Conservation (phyloP, 37 sponge, comb jelly and placozoan species). For the Eunapius fragilis region DNA sequence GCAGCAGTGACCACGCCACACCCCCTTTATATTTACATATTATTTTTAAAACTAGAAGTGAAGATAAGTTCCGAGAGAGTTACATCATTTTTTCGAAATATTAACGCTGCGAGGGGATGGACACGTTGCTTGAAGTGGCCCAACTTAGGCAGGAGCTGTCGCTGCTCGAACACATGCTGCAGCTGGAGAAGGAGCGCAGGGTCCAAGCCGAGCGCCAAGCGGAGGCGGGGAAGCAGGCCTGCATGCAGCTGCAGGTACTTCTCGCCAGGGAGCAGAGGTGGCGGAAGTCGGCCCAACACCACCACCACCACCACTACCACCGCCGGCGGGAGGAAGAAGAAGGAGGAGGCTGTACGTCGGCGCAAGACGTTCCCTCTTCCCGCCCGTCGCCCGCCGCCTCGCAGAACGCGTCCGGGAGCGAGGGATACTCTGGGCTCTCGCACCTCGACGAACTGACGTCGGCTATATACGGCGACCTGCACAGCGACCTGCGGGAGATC, state of each 20-base stretch:
- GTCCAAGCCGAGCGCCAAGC: slow-evolving; percentile 60
- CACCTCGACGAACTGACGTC: slow-evolving; percentile 21
- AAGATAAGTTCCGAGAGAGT: no score
- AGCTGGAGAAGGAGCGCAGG: slow-evolving; percentile 62
- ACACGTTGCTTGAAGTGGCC: background rate
- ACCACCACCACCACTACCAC: no score
- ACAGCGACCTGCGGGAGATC: slow-evolving; percentile 52
- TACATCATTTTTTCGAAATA: no score
- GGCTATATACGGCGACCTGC: slow-evolving; percentile 57
- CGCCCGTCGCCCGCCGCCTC: slow-evolving; percentile 3
- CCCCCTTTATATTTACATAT: no score
- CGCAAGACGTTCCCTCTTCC: background rate
- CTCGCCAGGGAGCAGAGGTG: slow-evolving; percentile 12
- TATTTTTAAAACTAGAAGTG: no score
- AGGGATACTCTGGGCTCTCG: slow-evolving; percentile 23
- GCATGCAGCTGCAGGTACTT: slow-evolving; percentile 46
- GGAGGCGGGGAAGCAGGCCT: slow-evolving; percentile 52
- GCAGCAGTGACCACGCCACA: background rate
- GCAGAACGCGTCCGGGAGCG: slow-evolving; percentile 41
- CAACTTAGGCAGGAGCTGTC: background rate
- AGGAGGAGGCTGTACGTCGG: background rate
- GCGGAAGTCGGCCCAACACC: no score
- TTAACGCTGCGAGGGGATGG: background rate
- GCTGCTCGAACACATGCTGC: slow-evolving; percentile 21
- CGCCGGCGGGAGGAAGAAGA: background rate